These are phyloP conservation scores for Pheosia gnoma DNA, from an alignment of 2,888 invertebrate species.

Conservation along the genomic window DNA sequence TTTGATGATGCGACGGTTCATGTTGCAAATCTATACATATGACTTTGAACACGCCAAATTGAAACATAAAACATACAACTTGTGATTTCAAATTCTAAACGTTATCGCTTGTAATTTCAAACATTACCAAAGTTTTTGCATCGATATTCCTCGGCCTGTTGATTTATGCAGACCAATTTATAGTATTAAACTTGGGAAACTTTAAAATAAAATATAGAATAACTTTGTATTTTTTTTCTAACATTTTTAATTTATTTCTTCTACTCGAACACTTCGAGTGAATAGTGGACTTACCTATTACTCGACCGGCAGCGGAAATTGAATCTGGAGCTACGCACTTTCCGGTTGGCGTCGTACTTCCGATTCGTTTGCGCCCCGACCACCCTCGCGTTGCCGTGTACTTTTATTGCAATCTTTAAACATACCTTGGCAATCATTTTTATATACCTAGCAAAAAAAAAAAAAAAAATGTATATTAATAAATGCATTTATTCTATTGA, in stretches of 20 bases:
- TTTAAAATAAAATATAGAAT: conserved; percentile 8
- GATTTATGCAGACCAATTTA: conserved; percentile 3
- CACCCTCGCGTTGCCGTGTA: conserved; percentile 50
- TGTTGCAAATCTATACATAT: not conserved
- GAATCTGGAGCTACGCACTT: conserved; percentile 80
- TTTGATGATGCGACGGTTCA: conserved; percentile 36
- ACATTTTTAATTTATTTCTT: conserved; percentile 27
- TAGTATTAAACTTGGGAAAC: not conserved
- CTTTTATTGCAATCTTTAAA: conserved; percentile 55
- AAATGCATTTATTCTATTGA: not conserved
- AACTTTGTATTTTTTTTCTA: conserved; percentile 7
- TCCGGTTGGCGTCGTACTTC: conserved; percentile 70
- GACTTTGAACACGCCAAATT: not conserved
- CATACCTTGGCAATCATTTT: not conserved
- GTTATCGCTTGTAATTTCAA: not conserved
- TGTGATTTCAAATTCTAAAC: not conserved
- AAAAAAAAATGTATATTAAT: too few species aligned
- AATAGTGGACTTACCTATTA: conserved; percentile 79
- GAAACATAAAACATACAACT: not conserved
- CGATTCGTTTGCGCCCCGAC: conserved; percentile 51
- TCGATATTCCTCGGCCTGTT: conserved; percentile 1
- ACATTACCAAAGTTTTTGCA: conserved; percentile 3
- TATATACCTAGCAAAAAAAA: too few species aligned
- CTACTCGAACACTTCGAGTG: conserved; percentile 58
- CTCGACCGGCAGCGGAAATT: conserved; percentile 77